Evolutionary conservation across 1,140 invertebrate genomes (phyloP), one percentile per base, ranked within the genome.

Genomic region (Ceratoteleas bidentatus): DNA sequence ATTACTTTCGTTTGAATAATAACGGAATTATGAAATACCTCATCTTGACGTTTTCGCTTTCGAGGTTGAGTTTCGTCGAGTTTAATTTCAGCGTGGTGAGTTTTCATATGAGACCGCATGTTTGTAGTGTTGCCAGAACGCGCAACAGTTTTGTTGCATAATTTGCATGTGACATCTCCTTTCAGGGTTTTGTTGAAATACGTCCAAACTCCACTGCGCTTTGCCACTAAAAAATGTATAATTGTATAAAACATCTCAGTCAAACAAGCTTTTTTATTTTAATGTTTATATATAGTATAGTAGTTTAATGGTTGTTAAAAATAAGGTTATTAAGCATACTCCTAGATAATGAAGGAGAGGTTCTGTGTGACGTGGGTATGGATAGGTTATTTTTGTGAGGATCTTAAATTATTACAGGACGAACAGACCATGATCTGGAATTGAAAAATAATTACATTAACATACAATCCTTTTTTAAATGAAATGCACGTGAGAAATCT

Each of bases 141-240:
- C n/a, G 0, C 2, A n/a, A 45, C 43, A 1, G 43, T 45, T 45
- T 45, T 45, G 13, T 45, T 45, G 43, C 43, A 45, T n/a, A 45
- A n/a, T 45, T 45, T 45, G 43, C 43, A 45, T 1, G 2, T 11
- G 2, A 45, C 11, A 45, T 6, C n/a, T 45, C 11, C 11, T 11
- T 10, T 6, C 10, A 45, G 43, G 0, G 43, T 45, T 6, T 45
- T 45, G 6, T 45, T 13, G 43, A 45, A 45, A 45, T n/a, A 45
- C n/a, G 43, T 45, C 43, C 43, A 45, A 45, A 13, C 43, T 45
- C 0, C 43, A 45, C 43, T 45, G 0, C 11, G 5, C 10, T 10
- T 10, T 45, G 43, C 43, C 43, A 45, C 43, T 45, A n/a, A 45
- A 45, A 45, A 45, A 43, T 43, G 40, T 43, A 43, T 43, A 43